Evolutionary conservation across 1,140 invertebrate genomes (phyloP).

Genomic region (Colletes latitarsis): DNA sequence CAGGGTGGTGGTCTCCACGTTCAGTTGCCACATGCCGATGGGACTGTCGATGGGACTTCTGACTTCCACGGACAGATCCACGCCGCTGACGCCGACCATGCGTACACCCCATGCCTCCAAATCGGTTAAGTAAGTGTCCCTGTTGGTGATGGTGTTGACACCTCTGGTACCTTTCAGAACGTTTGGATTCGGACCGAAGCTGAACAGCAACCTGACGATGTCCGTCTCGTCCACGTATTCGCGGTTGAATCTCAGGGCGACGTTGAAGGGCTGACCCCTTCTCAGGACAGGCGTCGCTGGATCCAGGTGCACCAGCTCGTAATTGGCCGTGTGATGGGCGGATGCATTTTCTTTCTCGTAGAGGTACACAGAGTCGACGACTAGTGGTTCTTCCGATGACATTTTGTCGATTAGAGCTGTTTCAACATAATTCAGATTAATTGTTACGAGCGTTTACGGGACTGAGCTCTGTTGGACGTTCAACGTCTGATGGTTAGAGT

Average conservation of each 20-base stretch:
- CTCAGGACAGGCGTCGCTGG: slow-evolving; percentile 79
- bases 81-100: slow-evolving; percentile 62
- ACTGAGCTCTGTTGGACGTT: too few species aligned
- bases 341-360: slow-evolving; percentile 81
- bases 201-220: slow-evolving; percentile 74
- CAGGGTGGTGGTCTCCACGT: slow-evolving; percentile 73
- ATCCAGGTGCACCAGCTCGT: slow-evolving; percentile 80
- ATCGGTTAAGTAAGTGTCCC: slow-evolving; percentile 68
- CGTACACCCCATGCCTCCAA: slow-evolving; percentile 76
- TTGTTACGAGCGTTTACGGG: too few species aligned
- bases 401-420: slow-evolving; percentile 40
- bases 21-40: slow-evolving; percentile 75
- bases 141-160: slow-evolving; percentile 65
- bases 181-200: slow-evolving; percentile 75
- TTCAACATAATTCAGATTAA: background rate
- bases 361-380: slow-evolving; percentile 79
- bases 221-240: slow-evolving; percentile 73
- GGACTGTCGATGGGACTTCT: slow-evolving; percentile 77
- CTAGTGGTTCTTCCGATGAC: slow-evolving; percentile 72
- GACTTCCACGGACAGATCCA: slow-evolving; percentile 72
- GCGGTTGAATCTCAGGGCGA: slow-evolving; percentile 81
- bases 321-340: slow-evolving; percentile 82
- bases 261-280: slow-evolving; percentile 82
- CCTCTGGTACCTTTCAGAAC: slow-evolving; percentile 73
- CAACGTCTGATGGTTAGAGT: too few species aligned